Evolutionary conservation across 2,113 vertebrate genomes (phyloP).

Genomic region (Sitta europaea): DNA sequence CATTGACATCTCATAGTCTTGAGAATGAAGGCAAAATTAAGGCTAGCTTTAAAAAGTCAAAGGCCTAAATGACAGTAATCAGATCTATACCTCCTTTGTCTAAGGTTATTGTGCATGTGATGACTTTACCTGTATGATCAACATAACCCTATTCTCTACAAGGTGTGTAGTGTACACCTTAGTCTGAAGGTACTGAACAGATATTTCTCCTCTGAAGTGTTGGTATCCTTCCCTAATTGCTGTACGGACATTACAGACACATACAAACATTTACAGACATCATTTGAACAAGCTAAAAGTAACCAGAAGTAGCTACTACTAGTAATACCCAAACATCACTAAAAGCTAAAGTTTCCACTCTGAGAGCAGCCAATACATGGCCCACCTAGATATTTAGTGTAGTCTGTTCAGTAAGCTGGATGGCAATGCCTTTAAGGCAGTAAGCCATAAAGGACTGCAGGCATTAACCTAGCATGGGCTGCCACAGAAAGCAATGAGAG

Average conservation of each 20-base stretch:
- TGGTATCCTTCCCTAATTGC: not conserved
- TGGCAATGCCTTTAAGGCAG: not conserved
- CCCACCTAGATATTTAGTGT: not conserved
- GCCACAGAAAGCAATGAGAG: not conserved
- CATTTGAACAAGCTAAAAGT: not conserved
- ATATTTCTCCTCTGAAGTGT: not conserved
- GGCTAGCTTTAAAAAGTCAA: not conserved
- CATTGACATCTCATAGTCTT: not conserved
- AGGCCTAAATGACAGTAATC: not conserved
- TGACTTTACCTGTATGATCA: too few species aligned
- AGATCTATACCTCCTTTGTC: not conserved
- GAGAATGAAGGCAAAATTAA: not conserved
- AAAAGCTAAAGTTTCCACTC: not conserved
- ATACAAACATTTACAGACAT: not conserved
- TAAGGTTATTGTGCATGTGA: not conserved
- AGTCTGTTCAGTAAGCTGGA: not conserved
- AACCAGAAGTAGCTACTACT: not conserved
- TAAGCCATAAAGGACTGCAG: not conserved
- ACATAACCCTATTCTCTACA: not conserved
- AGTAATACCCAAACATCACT: not conserved
- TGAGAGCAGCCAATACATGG: not conserved
- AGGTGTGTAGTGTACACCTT: not conserved
- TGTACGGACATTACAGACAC: too few species aligned
- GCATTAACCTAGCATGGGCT: not conserved
- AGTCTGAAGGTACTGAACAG: not conserved